These are phyloP conservation scores for Planococcus citri DNA, from an alignment of 1,140 invertebrate genomes.

Conservation along the genomic window DNA sequence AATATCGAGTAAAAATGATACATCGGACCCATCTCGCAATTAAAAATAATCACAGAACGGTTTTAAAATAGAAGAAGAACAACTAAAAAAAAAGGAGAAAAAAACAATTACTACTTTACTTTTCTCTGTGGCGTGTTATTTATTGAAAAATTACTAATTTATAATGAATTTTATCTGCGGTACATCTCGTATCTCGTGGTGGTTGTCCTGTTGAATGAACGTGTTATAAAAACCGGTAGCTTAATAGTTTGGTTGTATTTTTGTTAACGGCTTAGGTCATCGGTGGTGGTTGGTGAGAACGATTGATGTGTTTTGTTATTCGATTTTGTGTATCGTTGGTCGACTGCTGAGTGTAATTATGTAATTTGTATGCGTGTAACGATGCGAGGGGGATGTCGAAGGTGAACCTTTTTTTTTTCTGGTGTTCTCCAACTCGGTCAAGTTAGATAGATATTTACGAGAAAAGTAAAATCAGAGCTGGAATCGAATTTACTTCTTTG, in stretches of 20 bases:
- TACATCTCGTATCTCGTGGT: too few species aligned
- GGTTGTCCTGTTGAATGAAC: neutral
- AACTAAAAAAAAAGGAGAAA: too few species aligned
- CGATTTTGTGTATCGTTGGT: neutral
- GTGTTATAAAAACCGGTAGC: neutral
- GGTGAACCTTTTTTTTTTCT: too few species aligned
- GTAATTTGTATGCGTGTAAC: neutral
- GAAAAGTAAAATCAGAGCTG: neutral
- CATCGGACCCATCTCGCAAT: neutral
- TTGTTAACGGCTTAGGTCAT: neutral
- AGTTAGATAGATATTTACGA: neutral
- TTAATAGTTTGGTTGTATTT: neutral
- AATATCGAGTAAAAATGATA: too few species aligned
- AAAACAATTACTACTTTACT: neutral
- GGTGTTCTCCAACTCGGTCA: neutral
- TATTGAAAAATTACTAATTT: conserved; percentile 4
- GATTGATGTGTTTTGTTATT: neutral
- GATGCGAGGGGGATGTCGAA: neutral
- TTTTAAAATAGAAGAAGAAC: too few species aligned
- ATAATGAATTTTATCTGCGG: neutral
- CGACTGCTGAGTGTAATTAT: neutral
- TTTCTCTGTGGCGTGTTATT: neutral
- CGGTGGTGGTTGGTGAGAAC: neutral
- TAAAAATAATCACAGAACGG: neutral
- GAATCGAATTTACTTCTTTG: neutral